A percentile compares a stretch with the other conserved stretches of the same genome.
Evolutionary conservation across 2,797 vertebrate species (phyloP).

Genomic region (Scolopax rusticola): DNA sequence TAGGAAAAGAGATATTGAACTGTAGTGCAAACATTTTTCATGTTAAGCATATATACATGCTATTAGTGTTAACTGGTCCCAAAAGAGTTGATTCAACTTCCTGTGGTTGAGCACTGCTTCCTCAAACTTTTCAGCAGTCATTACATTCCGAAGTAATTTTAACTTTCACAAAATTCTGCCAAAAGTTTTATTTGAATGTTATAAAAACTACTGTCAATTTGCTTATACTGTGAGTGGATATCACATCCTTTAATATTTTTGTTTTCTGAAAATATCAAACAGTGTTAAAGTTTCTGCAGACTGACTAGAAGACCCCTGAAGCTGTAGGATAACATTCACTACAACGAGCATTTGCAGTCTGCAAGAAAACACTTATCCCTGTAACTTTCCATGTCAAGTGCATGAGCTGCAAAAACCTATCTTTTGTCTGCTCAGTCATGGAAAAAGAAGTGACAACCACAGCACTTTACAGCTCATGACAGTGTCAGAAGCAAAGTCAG

Average conservation of each 20-base stretch:
- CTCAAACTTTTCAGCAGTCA: background rate
- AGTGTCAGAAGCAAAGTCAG: background rate
- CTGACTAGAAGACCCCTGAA: background rate
- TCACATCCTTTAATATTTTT: background rate
- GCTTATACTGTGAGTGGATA: background rate
- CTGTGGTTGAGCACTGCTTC: background rate
- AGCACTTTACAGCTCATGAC: background rate
- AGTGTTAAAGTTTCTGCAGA: background rate
- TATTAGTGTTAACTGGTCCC: background rate
- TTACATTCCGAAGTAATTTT: background rate
- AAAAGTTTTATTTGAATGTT: background rate
- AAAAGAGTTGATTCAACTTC: background rate
- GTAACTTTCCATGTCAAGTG: background rate
- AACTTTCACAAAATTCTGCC: background rate
- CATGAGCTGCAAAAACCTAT: background rate
- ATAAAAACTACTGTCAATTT: background rate
- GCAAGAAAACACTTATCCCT: background rate
- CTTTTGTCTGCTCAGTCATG: background rate
- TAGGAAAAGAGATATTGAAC: background rate
- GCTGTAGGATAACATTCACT: background rate
- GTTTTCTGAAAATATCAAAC: background rate
- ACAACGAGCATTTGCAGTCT: background rate
- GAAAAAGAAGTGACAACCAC: constrained; percentile 33
- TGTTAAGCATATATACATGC: background rate
- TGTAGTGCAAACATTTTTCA: background rate